Percentiles rank a stretch among this genome's conserved stretches.
Conservation (phyloP, 2,888 invertebrate species). For the Parapristionchus giblindavisi region DNA sequence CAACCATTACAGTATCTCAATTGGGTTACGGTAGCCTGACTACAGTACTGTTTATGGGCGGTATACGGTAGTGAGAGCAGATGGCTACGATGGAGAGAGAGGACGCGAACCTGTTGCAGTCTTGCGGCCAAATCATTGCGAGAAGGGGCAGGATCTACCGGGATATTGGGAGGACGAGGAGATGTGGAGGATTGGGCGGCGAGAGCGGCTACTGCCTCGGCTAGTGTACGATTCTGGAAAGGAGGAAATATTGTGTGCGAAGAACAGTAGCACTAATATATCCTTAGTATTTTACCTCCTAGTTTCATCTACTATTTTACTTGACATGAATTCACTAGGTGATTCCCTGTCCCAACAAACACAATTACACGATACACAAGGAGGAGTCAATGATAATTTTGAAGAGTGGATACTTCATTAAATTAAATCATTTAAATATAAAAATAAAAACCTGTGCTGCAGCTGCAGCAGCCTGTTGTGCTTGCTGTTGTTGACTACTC, state of each 20-base stretch:
- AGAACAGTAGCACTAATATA: background rate
- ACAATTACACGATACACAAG: background rate
- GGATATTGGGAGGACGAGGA: slow-evolving; percentile 50
- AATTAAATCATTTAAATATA: background rate
- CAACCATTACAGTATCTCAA: too few species aligned
- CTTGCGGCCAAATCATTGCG: slow-evolving; percentile 39
- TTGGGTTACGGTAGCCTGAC: too few species aligned
- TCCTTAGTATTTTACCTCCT: too few species aligned
- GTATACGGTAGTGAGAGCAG: too few species aligned
- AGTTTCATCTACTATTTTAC: too few species aligned
- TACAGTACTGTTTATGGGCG: too few species aligned
- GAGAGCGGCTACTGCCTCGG: slow-evolving; percentile 6
- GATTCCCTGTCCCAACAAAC: too few species aligned
- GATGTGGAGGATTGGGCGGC: slow-evolving; percentile 9
- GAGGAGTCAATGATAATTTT: background rate
- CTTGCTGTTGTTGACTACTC: background rate
- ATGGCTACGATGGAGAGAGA: too few species aligned
- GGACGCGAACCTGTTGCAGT: slow-evolving; percentile 40
- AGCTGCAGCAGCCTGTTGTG: background rate
- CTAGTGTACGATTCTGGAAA: slow-evolving; percentile 29
- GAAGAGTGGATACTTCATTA: background rate
- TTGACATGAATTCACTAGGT: too few species aligned
- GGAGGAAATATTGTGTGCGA: background rate
- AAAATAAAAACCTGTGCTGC: too few species aligned
- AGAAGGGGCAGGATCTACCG: slow-evolving; percentile 63